Conservation (phyloP, 2,888 invertebrate genomes). For the Caenorhabditis panamensis region DNA sequence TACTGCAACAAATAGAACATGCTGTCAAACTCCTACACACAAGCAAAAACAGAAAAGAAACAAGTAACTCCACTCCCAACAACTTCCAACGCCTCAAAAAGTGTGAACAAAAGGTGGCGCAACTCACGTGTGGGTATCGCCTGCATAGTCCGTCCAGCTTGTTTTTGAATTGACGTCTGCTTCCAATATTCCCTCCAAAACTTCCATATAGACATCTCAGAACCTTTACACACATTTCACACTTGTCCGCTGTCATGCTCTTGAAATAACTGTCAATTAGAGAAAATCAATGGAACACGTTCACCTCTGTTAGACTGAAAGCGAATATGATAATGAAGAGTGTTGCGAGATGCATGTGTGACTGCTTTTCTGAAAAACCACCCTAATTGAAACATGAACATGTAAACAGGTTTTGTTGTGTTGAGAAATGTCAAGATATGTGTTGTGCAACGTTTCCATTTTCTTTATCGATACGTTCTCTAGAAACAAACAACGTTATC, state of each 20-base stretch:
- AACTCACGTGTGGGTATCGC: conserved; percentile 41
- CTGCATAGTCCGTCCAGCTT: conserved; percentile 22
- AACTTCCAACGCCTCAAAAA: not conserved
- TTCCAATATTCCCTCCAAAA: conserved; percentile 23
- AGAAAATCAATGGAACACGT: not conserved
- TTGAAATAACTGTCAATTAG: not conserved
- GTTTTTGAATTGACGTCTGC: conserved; percentile 19
- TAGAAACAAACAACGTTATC: no score
- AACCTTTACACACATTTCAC: conserved; percentile 31
- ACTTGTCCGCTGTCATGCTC: not conserved
- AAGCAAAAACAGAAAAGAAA: not conserved
- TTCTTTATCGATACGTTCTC: no score
- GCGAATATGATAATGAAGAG: not conserved
- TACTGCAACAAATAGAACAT: conserved; percentile 30
- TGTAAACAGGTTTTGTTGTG: conserved; percentile 8
- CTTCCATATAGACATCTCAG: conserved; percentile 30
- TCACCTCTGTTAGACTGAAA: not conserved
- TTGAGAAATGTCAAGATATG: no score
- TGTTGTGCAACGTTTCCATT: no score
- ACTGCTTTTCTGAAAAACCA: not conserved
- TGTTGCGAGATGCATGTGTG: not conserved
- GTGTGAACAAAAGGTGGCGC: not conserved
- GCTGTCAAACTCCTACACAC: not conserved
- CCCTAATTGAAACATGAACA: not conserved
- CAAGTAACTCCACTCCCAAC: not conserved